A percentile compares a stretch with the other conserved stretches of the same genome.
These are phyloP conservation scores for Heliconius aoede DNA, from an alignment of 2,888 invertebrate species.

Conservation along the genomic window DNA sequence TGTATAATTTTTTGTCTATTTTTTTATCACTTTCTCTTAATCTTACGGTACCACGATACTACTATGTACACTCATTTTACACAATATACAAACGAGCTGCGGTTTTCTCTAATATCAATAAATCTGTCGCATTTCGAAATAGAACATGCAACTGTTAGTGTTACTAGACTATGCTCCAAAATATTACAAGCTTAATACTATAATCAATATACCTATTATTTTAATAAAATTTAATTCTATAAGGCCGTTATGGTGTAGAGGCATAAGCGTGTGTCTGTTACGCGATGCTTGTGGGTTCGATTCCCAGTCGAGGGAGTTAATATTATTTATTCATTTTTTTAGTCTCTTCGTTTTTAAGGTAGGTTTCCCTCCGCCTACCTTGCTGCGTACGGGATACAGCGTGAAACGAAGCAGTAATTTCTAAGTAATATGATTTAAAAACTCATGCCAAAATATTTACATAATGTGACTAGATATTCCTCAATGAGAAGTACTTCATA, in stretches of 20 bases:
- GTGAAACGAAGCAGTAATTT: too few relatives aligned
- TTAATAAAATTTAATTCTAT: background rate
- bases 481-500: too few relatives aligned
- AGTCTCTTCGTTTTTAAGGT: too few relatives aligned
- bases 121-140: constrained; percentile 10
- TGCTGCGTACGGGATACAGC: too few relatives aligned
- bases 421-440: too few relatives aligned
- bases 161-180: background rate
- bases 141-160: constrained; percentile 6
- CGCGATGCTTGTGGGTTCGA: background rate
- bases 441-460: too few relatives aligned
- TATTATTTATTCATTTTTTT: background rate
- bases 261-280: background rate
- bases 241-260: background rate
- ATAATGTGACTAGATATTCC: too few relatives aligned
- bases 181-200: background rate
- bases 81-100: background rate
- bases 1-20: background rate
- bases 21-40: background rate
- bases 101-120: constrained; percentile 14
- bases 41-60: background rate
- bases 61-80: background rate
- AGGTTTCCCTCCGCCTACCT: too few relatives aligned
- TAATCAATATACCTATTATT: background rate
- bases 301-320: background rate